These are phyloP conservation scores for Ianthella basta DNA, from an alignment of 37 sponge, comb jelly and placozoan genomes.

Conservation along the genomic window DNA sequence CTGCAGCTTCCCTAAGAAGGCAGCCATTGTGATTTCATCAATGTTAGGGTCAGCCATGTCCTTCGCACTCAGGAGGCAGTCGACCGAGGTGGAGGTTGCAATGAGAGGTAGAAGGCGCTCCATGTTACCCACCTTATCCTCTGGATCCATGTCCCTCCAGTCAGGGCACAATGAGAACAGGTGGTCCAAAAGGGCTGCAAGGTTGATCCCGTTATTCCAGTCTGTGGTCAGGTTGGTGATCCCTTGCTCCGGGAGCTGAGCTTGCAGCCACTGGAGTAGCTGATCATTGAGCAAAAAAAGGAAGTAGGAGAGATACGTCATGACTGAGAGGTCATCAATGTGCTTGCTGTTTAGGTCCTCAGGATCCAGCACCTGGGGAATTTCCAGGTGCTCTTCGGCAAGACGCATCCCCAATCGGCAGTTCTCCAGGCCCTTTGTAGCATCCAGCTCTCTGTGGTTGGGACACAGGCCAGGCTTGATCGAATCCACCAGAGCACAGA, in stretches of 20 bases:
- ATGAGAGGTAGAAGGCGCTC: slow-evolving; percentile 67
- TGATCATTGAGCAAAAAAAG: slow-evolving; percentile 25
- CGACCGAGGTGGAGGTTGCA: slow-evolving; percentile 61
- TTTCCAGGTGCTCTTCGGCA: slow-evolving; percentile 68
- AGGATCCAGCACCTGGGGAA: slow-evolving; percentile 77
- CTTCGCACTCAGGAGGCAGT: slow-evolving; percentile 59
- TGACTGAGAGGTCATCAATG: slow-evolving; percentile 86
- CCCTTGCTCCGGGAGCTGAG: slow-evolving; percentile 60
- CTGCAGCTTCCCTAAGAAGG: slow-evolving; percentile 73
- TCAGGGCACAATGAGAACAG: slow-evolving; percentile 72
- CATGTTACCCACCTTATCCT: slow-evolving; percentile 67
- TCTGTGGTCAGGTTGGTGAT: slow-evolving; percentile 82
- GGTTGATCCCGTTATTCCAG: slow-evolving; percentile 85
- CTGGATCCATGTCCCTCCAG: slow-evolving; percentile 61
- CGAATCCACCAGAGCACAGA: slow-evolving; percentile 73
- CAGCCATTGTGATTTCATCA: slow-evolving; percentile 79
- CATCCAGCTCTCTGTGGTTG: slow-evolving; percentile 65
- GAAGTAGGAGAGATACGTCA: slow-evolving; percentile 92
- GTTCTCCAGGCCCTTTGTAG: slow-evolving; percentile 66
- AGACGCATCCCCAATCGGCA: slow-evolving; percentile 77
- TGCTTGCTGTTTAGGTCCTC: slow-evolving; percentile 78
- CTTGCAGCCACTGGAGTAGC: slow-evolving; percentile 81
- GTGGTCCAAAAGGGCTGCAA: slow-evolving; percentile 76
- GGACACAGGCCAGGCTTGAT: slow-evolving; percentile 89
- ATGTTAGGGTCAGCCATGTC: slow-evolving; percentile 82